These are phyloP conservation scores for Chaetorhynchus papuensis DNA, from an alignment of 2,113 vertebrate genomes.

Conservation along the genomic window DNA sequence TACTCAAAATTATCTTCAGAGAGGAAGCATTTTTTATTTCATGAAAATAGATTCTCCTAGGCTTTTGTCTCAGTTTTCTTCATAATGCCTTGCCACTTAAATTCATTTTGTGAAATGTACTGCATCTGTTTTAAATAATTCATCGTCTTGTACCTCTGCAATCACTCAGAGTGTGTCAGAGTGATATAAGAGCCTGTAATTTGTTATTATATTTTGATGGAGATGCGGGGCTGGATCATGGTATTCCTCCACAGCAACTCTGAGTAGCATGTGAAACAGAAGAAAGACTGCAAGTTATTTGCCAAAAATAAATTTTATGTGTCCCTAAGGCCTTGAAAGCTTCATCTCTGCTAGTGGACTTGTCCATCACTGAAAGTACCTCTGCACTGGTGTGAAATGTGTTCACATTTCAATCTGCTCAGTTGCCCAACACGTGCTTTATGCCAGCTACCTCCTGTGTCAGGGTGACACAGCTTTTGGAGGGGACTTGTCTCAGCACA, in stretches of 20 bases:
- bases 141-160: not conserved
- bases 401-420: not conserved
- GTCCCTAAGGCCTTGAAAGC: not conserved
- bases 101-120: slow-evolving; percentile 11
- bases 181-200: not conserved
- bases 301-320: not conserved
- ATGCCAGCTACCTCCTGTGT: not conserved
- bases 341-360: not conserved
- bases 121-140: slow-evolving; percentile 43
- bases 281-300: not conserved
- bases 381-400: not conserved
- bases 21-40: not conserved
- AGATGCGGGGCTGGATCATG: not conserved
- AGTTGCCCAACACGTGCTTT: not conserved
- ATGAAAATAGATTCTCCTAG: slow-evolving; percentile 3
- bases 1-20: not conserved
- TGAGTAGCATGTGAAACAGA: not conserved
- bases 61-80: slow-evolving; percentile 34
- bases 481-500: not conserved
- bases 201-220: not conserved
- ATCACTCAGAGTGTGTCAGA: not conserved
- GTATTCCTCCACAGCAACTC: not conserved
- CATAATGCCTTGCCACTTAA: not conserved
- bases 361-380: not conserved
- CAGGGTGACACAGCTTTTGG: not conserved